These are phyloP conservation scores for Pteronura brasiliensis DNA, from an alignment of 2,113 vertebrate genomes.

Conservation along the genomic window DNA sequence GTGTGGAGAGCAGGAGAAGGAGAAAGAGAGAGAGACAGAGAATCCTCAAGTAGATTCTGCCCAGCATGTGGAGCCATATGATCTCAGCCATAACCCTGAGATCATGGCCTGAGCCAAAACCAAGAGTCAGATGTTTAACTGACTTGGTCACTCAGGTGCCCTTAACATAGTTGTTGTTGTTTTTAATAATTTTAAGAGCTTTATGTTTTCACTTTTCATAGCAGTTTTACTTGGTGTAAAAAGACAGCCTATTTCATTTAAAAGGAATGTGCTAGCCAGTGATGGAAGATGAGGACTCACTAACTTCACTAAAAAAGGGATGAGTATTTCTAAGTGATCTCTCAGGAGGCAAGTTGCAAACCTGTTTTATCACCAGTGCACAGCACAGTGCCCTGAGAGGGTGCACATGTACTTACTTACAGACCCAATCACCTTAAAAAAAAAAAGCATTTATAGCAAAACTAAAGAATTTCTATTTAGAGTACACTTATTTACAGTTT, in stretches of 20 bases:
- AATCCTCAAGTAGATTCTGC: no score
- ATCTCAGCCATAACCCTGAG: no score
- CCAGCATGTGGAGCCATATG: no score
- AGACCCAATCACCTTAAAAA: neutral
- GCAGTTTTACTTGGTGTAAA: neutral
- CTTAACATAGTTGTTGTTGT: no score
- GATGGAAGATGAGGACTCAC: neutral
- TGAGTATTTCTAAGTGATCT: neutral
- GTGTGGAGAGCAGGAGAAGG: no score
- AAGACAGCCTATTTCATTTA: neutral
- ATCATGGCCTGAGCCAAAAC: no score
- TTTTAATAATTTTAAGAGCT: neutral
- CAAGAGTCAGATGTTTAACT: no score
- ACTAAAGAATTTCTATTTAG: neutral
- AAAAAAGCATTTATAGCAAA: neutral
- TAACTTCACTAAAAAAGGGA: neutral
- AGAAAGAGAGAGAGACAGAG: no score
- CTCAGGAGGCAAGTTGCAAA: neutral
- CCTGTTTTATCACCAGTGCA: neutral
- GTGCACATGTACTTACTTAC: neutral
- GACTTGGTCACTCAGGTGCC: no score
- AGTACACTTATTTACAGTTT: neutral
- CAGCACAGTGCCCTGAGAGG: neutral
- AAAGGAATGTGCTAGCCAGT: neutral
- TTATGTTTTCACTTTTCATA: neutral